phyloP scores from a whole-genome alignment of 2,113 vertebrate genomes.

The Thomomys bottae region DNA sequence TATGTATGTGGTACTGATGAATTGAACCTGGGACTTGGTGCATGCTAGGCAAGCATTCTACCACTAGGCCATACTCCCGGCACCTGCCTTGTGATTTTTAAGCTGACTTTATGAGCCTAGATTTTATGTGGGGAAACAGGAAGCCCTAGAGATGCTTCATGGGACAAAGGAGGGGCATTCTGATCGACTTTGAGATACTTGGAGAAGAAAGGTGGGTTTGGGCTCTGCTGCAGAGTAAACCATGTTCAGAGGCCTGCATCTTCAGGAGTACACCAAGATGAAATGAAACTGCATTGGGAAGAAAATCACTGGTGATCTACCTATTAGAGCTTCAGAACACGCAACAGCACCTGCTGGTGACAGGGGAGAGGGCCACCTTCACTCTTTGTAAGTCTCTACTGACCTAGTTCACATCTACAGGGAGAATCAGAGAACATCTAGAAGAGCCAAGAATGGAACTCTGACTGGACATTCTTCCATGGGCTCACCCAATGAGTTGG shows the following conservation, averaged over 20 bases:
- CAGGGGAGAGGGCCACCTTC: fast-evolving
- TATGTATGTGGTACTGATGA: no score
- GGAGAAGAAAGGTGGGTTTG: not conserved
- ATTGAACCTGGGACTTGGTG: no score
- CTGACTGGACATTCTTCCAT: not conserved
- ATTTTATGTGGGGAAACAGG: not conserved
- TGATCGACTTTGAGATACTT: not conserved
- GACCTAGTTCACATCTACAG: not conserved
- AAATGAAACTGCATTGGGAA: not conserved
- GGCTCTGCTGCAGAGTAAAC: not conserved
- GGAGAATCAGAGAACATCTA: not conserved
- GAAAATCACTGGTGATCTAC: not conserved
- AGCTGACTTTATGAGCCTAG: not conserved
- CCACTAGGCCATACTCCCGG: no score
- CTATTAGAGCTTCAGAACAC: not conserved
- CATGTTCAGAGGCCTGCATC: not conserved
- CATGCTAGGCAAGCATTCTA: no score
- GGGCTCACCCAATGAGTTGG: no score
- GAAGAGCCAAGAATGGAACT: not conserved
- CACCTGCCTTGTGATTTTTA: constrained; percentile 18
- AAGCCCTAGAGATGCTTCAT: not conserved
- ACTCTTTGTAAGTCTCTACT: not conserved
- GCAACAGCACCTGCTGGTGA: not conserved
- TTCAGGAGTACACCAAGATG: not conserved
- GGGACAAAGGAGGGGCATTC: not conserved